A percentile compares a stretch with the other conserved stretches of the same genome.
These are phyloP conservation scores for Neodontobutis hainanensis DNA, from an alignment of 2,113 vertebrate species.

Conservation along the genomic window DNA sequence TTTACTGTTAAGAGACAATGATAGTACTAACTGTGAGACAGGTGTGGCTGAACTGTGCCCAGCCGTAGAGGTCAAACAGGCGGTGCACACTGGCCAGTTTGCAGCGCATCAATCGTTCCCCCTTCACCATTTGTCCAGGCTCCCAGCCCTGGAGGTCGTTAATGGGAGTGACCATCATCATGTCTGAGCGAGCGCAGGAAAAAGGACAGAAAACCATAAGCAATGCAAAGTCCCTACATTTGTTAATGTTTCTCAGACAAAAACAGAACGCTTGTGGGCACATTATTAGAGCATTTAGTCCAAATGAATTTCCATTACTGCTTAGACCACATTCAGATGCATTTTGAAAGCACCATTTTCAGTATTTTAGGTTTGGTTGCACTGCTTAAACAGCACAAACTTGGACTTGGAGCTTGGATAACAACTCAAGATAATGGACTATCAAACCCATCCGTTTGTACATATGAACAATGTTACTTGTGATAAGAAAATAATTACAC, in stretches of 20 bases:
- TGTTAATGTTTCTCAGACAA: neutral
- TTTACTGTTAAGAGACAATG: neutral
- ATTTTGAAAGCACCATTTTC: neutral
- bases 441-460: no score
- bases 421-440: no score
- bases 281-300: neutral
- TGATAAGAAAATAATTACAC: no score
- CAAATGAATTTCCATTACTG: neutral
- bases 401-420: no score
- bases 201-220: neutral
- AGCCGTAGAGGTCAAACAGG: constrained; percentile 93
- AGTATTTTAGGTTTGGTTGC: neutral
- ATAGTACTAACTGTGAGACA: constrained; percentile 85
- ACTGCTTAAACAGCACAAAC: no score
- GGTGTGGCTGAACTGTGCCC: constrained; percentile 87
- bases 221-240: neutral
- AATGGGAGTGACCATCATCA: constrained; percentile 89
- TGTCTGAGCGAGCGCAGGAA: constrained; percentile 73
- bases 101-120: constrained; percentile 93
- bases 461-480: no score
- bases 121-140: constrained; percentile 86
- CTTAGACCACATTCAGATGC: no score
- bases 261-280: neutral
- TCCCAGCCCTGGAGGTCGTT: constrained; percentile 90
- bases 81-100: constrained; percentile 92